phyloP scores from a whole-genome alignment of 2,113 vertebrate genomes.

The Cyanistes caeruleus region DNA sequence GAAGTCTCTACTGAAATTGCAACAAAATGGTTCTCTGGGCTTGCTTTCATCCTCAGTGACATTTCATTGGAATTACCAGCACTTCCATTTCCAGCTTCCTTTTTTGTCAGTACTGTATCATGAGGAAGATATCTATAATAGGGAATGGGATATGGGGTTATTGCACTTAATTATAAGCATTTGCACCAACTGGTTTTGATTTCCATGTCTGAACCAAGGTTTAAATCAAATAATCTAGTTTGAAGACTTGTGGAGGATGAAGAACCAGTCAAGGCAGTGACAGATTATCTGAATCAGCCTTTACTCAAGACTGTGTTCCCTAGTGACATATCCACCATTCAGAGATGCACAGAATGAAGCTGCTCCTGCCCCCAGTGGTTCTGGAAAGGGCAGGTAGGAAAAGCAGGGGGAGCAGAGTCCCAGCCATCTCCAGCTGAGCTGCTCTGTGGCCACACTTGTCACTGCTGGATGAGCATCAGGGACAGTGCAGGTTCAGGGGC shows the following conservation, averaged over 20 bases:
- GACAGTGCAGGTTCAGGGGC: background rate
- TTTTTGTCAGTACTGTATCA: background rate
- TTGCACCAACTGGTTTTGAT: background rate
- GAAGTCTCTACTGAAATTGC: background rate
- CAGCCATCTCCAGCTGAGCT: background rate
- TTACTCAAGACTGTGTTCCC: background rate
- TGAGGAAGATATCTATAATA: background rate
- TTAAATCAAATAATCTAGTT: background rate
- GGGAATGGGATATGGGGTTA: background rate
- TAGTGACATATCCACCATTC: background rate
- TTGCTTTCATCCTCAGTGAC: background rate
- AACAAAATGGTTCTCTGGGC: background rate
- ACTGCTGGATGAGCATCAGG: accelerated
- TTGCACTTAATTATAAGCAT: background rate
- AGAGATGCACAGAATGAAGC: background rate
- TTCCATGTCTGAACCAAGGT: background rate
- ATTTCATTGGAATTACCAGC: background rate
- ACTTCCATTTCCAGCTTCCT: background rate
- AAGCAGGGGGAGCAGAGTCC: background rate
- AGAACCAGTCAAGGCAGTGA: background rate
- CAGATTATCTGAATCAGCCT: background rate
- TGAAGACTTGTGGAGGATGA: background rate
- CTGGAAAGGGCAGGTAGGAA: background rate
- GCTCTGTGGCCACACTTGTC: background rate
- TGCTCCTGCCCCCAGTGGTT: background rate